Evolutionary conservation across 2,113 vertebrate genomes (phyloP), one percentile per base, ranked within the genome.

Genomic region (Arenaria interpres): DNA sequence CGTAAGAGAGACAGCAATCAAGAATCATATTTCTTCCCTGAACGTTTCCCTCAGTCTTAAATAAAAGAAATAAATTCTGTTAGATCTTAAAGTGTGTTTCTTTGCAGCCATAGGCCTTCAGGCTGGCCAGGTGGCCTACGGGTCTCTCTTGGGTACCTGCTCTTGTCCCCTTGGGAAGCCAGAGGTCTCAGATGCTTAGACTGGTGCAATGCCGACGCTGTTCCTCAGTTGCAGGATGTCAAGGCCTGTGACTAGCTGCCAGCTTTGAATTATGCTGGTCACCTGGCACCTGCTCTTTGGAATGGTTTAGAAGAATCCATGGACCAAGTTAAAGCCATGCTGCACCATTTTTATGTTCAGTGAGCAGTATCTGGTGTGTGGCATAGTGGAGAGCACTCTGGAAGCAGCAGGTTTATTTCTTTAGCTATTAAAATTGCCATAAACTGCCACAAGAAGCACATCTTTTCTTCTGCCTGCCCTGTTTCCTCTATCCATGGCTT

Each of bases 221-320:
- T 56, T 89, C 16, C 43, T 77, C 10, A 7, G 15, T 32, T 0
- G 0, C 1, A 3, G 39, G 25, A 7, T 75, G 30, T 35, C 14
- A n/a, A 78, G 53, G 28, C 27, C 32, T 33, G 39, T 46, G 39
- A 50, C 11, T 14, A 35, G 30, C 59, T 74, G 32, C 37, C 56
- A 46, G 33, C 46, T 91, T 91, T 56, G 30, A 33, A 35, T 62
- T 28, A 11, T 3, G 1, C 35, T 56, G 62, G 18, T 78, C 4
- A 3, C 16, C n/a, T 74, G 64, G n/a, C 10, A 23, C 14, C 24
- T 76, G 50, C 28, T 57, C 27, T 66, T 80, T 43, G 46, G 28
- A n/a, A 24, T 45, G 15, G 30, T 71, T 84, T 43, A 59, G 64
- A 84, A 48, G 46, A 50, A 59, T 68, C 18, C 4, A 0, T 24